Percentiles rank a stretch among this genome's conserved stretches.
Conservation (phyloP, 2,797 vertebrate genomes). For the Lophius americanus region DNA sequence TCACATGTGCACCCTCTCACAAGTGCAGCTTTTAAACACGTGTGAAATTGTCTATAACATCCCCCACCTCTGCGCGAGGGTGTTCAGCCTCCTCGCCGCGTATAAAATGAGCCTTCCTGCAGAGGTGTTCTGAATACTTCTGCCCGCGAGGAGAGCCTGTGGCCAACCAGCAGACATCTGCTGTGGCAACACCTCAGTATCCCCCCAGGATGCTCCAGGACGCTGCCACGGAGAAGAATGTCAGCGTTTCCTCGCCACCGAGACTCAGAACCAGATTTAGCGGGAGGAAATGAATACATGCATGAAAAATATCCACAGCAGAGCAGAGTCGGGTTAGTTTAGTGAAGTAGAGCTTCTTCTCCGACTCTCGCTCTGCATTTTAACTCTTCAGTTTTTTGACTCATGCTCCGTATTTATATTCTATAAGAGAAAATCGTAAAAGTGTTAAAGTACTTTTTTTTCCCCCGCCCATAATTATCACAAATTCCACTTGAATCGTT, state of each 20-base stretch:
- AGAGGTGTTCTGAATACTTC: constrained; percentile 13
- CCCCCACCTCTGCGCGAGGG: neutral
- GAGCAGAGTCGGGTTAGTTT: neutral
- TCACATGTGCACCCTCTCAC: neutral
- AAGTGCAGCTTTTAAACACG: too few species aligned
- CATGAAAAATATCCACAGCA: constrained; percentile 1
- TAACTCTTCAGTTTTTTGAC: too few species aligned
- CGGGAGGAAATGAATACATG: constrained; percentile 9
- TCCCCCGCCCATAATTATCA: too few species aligned
- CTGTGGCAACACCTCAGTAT: constrained; percentile 20
- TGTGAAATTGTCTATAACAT: neutral
- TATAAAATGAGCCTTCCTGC: neutral
- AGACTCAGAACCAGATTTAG: constrained; percentile 15
- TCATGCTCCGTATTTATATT: too few species aligned
- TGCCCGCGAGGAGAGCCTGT: constrained; percentile 16
- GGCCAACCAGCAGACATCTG: constrained; percentile 27
- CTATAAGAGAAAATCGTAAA: neutral
- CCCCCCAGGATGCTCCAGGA: neutral
- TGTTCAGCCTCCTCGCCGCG: too few species aligned
- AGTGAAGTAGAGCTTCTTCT: too few species aligned
- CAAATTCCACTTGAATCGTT: too few species aligned
- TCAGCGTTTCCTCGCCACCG: constrained; percentile 1
- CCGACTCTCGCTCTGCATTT: too few species aligned
- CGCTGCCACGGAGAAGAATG: constrained; percentile 3
- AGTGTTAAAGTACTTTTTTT: neutral